Percentiles rank a stretch among this genome's conserved stretches.
phyloP scores from a whole-genome alignment of 2,113 vertebrate species.

The Xyrauchen texanus region DNA sequence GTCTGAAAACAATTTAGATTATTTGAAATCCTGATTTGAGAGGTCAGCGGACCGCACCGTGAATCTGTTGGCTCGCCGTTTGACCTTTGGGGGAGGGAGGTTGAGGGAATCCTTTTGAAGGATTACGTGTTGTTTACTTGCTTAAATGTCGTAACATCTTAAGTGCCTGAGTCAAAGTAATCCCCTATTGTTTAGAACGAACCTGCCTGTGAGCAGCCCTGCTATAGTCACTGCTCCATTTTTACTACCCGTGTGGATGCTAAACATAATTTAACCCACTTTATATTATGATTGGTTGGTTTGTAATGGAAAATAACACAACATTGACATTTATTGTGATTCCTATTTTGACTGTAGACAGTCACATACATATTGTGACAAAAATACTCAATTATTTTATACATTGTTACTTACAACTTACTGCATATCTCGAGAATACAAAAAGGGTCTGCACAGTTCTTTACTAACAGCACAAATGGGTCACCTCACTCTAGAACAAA shows the following conservation, averaged over 20 bases:
- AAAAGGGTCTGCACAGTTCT: neutral
- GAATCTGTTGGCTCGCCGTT: constrained; percentile 6
- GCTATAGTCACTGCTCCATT: neutral
- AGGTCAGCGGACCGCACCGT: neutral
- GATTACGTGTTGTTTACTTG: constrained; percentile 60
- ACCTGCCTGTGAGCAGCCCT: constrained; percentile 44
- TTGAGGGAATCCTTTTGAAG: constrained; percentile 44
- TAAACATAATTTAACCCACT: neutral
- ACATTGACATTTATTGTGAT: no score
- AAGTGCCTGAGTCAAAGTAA: constrained; percentile 63
- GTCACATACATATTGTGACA: no score
- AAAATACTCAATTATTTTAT: neutral
- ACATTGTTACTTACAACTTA: neutral
- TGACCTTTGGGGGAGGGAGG: neutral
- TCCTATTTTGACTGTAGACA: no score
- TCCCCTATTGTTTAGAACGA: constrained; percentile 65
- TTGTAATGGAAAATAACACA: no score
- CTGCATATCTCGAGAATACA: neutral
- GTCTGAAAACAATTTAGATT: neutral
- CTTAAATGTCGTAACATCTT: constrained; percentile 60
- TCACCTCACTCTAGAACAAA: no score
- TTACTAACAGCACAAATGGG: neutral
- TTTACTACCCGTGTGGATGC: neutral
- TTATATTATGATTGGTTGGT: neutral
- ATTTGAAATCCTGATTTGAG: neutral